These are phyloP conservation scores for Albula goreensis DNA, from an alignment of 2,113 vertebrate species.

Conservation along the genomic window DNA sequence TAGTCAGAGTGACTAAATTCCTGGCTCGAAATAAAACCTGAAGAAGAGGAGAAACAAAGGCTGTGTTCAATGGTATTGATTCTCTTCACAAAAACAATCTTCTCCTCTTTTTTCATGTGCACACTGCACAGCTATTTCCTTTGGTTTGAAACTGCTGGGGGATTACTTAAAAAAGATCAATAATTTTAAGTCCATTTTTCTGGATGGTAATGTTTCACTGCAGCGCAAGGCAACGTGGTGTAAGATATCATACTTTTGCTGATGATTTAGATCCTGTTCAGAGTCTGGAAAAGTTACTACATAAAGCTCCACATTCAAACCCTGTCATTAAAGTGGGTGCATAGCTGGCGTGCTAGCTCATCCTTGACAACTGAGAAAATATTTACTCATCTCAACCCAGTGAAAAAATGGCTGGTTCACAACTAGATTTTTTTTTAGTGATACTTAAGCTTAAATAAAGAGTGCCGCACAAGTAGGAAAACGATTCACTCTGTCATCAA, in stretches of 20 bases:
- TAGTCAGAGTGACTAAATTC: constrained; percentile 1
- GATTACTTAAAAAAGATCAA: constrained; percentile 32
- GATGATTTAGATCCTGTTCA: constrained; percentile 7
- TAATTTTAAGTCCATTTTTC: constrained; percentile 18
- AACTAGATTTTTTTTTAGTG: constrained; percentile 52
- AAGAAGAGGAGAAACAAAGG: constrained; percentile 24
- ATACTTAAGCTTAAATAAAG: constrained; percentile 8
- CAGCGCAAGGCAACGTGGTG: constrained; percentile 15
- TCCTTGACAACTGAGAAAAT: constrained; percentile 89
- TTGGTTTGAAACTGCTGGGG: constrained; percentile 20
- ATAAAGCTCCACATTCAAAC: constrained; percentile 59
- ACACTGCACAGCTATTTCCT: constrained; percentile 17
- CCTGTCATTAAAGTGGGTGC: constrained; percentile 76
- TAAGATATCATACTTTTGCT: constrained; percentile 17
- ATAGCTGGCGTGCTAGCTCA: constrained; percentile 72
- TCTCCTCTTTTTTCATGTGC: constrained; percentile 1
- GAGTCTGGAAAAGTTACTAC: constrained; percentile 73
- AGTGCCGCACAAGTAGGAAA: background rate
- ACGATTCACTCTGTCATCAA: background rate
- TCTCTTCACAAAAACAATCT: constrained; percentile 6
- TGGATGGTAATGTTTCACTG: constrained; percentile 17
- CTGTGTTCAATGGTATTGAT: constrained; percentile 9
- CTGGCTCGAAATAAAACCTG: background rate
- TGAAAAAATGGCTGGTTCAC: constrained; percentile 70
- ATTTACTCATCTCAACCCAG: constrained; percentile 78